phyloP scores from a whole-genome alignment of 2,113 vertebrate genomes.

The Terrapene triunguis region DNA sequence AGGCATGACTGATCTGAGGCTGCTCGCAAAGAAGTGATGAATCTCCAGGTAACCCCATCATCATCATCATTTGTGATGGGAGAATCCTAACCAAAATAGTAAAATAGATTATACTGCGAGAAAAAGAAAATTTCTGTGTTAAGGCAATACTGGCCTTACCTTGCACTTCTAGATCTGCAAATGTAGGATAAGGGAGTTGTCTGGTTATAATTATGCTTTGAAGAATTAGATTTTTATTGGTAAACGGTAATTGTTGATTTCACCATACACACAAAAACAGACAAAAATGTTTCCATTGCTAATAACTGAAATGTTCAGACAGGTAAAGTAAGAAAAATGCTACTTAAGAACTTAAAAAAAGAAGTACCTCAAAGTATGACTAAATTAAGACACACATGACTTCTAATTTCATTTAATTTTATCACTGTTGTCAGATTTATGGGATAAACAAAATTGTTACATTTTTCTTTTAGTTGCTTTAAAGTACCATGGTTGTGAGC shows the following conservation, averaged over 20 bases:
- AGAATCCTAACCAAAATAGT: neutral
- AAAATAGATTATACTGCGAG: neutral
- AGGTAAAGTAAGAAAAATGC: neutral
- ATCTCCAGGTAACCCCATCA: neutral
- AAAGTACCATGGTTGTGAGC: accelerated
- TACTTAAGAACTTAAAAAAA: neutral
- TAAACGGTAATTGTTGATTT: neutral
- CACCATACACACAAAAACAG: neutral
- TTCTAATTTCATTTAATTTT: neutral
- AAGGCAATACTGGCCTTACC: neutral
- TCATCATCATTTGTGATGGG: neutral
- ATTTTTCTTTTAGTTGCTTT: neutral
- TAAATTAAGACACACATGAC: neutral
- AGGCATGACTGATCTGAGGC: neutral
- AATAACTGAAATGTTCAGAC: neutral
- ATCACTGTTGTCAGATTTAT: neutral
- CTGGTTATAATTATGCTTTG: neutral
- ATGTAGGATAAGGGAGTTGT: neutral
- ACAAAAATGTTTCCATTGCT: neutral
- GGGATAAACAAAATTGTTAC: neutral
- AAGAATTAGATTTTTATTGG: neutral
- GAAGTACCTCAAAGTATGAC: neutral
- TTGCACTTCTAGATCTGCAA: neutral
- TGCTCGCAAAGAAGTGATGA: neutral
- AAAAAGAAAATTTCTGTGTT: neutral